Evolutionary conservation across 2,113 vertebrate genomes (phyloP), one percentile per base, ranked within the genome.

Genomic region (Nymphicus hollandicus): DNA sequence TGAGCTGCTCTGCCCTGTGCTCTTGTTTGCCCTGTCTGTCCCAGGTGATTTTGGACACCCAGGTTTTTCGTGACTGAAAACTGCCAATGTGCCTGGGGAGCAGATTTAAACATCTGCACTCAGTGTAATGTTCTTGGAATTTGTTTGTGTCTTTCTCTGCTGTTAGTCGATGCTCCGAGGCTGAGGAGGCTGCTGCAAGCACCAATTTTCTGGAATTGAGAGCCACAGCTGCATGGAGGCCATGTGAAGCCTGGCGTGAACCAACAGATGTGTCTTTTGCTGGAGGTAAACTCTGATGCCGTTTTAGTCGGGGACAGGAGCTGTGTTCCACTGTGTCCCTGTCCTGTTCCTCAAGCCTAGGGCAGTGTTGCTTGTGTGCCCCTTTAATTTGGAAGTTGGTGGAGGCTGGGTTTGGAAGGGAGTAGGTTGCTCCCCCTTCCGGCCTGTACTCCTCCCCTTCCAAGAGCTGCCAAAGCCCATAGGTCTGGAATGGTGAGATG

Each of bases 211-310:
- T 1, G 99, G 99, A 8, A 99, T 99, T 0, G 99, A 99, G 97
- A 99, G 99, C 71, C 99, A 99, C 81, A 98, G 99, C 46, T 99
- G 99, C 98, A 99, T 99, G 99, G 99, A 99, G 97, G 98, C 99
- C 22, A 99, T 99, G 0, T 99, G 99, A 1, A 99, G 99, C 94
- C 97, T 99, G 83, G 99, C 99, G 16, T 99, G 99, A 46, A 99
- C 99, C 7, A 99, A 99, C 97, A 99, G 99, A 87, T 99, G 99
- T 22, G 98, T 99, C 83, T 99, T 99, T 96, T 99, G 99, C 96
- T 99, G 99, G 99, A 99, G 99, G 99, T 99, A 89, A 97, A 27
- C 18, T 33, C 27, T n/a, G n/a, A 3, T 39, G 16, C 81, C 18
- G 8, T 37, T 87, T 33, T 64, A 11, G 14, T 31, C 5, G 68